A percentile compares a stretch with the other conserved stretches of the same genome.
Evolutionary conservation across 2,797 vertebrate genomes (phyloP).

Genomic region (Hylomyscus alleni): DNA sequence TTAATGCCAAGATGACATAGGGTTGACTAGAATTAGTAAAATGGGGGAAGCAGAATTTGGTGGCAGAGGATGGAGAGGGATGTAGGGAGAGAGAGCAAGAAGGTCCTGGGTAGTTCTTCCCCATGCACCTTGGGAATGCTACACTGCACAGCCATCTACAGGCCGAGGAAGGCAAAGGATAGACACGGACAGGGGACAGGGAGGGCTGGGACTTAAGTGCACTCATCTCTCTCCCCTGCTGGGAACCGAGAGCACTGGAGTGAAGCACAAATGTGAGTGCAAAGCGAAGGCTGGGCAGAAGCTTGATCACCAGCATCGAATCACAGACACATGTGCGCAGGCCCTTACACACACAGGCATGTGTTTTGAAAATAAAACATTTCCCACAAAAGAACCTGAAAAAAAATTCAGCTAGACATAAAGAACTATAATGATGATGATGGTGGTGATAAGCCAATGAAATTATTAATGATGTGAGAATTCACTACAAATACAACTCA

Average conservation of each 20-base stretch:
- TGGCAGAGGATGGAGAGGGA: background rate
- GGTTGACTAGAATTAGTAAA: background rate
- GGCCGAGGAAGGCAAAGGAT: background rate
- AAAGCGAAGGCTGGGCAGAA: background rate
- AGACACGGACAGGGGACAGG: background rate
- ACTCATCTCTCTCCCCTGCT: background rate
- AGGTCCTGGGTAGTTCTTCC: background rate
- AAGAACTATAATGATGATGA: background rate
- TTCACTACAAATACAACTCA: slow-evolving; percentile 41
- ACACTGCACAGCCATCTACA: background rate
- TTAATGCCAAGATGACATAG: background rate
- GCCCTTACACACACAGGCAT: background rate
- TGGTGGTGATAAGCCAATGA: background rate
- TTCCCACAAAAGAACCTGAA: background rate
- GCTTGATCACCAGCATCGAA: background rate
- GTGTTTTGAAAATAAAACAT: background rate
- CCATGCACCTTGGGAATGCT: no score
- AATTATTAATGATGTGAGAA: slow-evolving; percentile 6
- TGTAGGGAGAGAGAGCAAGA: background rate
- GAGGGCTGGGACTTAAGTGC: background rate
- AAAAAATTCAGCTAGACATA: background rate
- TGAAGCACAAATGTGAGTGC: background rate
- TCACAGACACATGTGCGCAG: background rate
- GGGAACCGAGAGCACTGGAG: background rate
- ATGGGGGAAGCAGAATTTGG: background rate